These are phyloP conservation scores for Anableps anableps DNA, from an alignment of 2,797 vertebrate species.

Conservation along the genomic window DNA sequence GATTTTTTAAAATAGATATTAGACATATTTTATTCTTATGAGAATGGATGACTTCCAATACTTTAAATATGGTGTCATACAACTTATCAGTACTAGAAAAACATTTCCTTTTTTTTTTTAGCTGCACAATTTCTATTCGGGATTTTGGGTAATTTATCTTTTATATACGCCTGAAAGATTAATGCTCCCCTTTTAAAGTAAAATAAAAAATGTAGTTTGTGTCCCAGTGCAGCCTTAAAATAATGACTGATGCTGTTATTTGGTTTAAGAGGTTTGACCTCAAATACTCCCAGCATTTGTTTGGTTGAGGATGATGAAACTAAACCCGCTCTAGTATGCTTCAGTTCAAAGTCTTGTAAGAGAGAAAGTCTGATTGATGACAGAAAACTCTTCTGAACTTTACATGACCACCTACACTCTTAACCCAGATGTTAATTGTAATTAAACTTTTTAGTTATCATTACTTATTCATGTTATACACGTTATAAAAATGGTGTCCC, in stretches of 20 bases:
- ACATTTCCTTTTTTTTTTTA: constrained; percentile 16
- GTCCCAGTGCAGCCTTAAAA: constrained; percentile 30
- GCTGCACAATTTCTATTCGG: constrained; percentile 15
- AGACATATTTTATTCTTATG: not conserved
- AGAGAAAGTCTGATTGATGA: constrained; percentile 69
- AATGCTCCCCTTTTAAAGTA: not conserved
- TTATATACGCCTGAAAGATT: constrained; percentile 34
- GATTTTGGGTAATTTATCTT: too few relatives aligned
- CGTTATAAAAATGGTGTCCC: too few relatives aligned
- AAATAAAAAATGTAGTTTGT: constrained; percentile 5
- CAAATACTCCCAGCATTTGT: constrained; percentile 29
- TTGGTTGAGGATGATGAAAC: constrained; percentile 48
- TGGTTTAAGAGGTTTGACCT: constrained; percentile 52
- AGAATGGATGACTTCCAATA: not conserved
- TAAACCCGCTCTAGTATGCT: constrained; percentile 58
- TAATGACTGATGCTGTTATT: constrained; percentile 32
- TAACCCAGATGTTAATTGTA: too few relatives aligned
- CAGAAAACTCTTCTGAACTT: constrained; percentile 57
- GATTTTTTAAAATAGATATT: not conserved
- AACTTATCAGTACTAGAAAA: not conserved
- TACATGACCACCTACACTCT: constrained; percentile 44
- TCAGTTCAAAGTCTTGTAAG: constrained; percentile 40
- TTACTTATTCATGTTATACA: too few relatives aligned
- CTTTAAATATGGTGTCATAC: not conserved
- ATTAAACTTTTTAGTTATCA: too few relatives aligned